Evolutionary conservation across 2,888 invertebrate genomes (phyloP).

Genomic region (Agrotis puta): DNA sequence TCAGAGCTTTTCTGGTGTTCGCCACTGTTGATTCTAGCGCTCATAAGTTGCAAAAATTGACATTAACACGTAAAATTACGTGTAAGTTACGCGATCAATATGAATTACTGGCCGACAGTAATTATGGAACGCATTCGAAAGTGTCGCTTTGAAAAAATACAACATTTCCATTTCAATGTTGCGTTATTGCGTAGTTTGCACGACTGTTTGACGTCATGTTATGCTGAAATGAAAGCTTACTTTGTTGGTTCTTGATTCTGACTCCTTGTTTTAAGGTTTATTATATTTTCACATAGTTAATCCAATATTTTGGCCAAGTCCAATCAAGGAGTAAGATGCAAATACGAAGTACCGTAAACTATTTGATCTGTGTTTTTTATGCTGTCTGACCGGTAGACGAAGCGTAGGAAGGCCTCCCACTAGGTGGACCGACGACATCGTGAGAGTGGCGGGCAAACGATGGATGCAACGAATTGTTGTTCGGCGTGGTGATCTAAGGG

Average conservation of each 20-base stretch:
- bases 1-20: no score
- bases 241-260: not conserved
- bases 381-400: not conserved
- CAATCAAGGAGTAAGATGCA: not conserved
- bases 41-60: not conserved
- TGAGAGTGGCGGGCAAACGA: no score
- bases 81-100: slow-evolving; percentile 41
- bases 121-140: slow-evolving; percentile 54
- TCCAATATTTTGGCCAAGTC: not conserved
- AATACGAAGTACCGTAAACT: not conserved
- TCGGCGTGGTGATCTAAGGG: no score
- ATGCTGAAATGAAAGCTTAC: slow-evolving; percentile 15
- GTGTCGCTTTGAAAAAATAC: slow-evolving; percentile 35
- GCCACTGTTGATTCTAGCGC: no score
- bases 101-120: slow-evolving; percentile 43
- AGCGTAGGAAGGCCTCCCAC: no score
- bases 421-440: no score
- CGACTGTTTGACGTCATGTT: slow-evolving; percentile 18
- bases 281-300: not conserved
- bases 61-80: slow-evolving; percentile 41
- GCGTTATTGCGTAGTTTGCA: slow-evolving; percentile 24
- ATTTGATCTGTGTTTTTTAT: no score
- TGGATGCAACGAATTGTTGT: no score
- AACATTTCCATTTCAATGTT: slow-evolving; percentile 32
- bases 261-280: not conserved